Base-by-base conservation (phyloP, 2,888 invertebrate genomes). In the Idaea biselata region DNA sequence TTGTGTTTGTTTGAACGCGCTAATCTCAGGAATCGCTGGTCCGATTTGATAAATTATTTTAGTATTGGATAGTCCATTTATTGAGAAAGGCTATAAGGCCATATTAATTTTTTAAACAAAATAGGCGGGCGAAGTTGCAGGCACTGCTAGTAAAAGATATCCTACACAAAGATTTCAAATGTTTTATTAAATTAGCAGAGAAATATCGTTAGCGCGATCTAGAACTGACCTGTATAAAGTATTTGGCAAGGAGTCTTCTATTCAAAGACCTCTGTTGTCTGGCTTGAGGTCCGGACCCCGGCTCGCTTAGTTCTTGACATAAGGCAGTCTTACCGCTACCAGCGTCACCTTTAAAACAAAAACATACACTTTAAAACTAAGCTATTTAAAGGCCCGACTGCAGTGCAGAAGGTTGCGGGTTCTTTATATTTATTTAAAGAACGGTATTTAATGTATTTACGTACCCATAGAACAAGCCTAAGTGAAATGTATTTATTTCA, bases 261-360 rank as follows among this genome's bases (percentile, higher is more conserved):
- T 96, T 96, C 17, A 97, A 91, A 0, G 95, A 94, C 53, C 96
- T 87, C 80, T 96, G 96, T 73, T 96, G 95, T 55, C 96, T 84
- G 60, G 95, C 95, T 55, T 94, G 93, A 0, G 95, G 93, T 0
- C 95, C 95, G 14, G 90, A 93, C 0, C 95, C 95, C 0, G 96
- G 96, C 85, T 94, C 94, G 55, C 95, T 95, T 55, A 97, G 84
- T 81, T 98, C 97, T 63, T 96, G 95, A 81, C 97, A 96, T 58
- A 98, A 93, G 25, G 98, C 97, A 6, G 98, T 98, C 83, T 99
- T 99, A 0, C 99, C 99, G 72, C 97, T 97, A 18, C 99, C 99
- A 0, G 98, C 97, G 0, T 98, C 98, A 33, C 95, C 95, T 87
- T 73, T 0, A 17, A 68, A 74, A 7, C n/a, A 17, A 55, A 55